phyloP scores from a whole-genome alignment of 64 coral and sea anemone genomes.

The Actinia tenebrosa region DNA sequence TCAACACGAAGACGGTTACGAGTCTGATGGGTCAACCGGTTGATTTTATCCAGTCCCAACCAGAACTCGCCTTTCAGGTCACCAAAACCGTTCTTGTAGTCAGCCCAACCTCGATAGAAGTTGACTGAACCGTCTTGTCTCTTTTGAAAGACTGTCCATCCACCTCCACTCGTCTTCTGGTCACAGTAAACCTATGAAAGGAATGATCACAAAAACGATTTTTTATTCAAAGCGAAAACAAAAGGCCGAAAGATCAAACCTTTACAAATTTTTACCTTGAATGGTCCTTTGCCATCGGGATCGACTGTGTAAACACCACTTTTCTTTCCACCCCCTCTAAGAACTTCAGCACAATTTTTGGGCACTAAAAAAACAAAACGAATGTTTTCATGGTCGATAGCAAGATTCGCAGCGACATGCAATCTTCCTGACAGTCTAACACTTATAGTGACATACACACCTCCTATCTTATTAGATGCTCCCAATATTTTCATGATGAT shows the following conservation, averaged over 20 bases:
- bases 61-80: constrained; percentile 36
- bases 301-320: not conserved
- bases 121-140: constrained; percentile 35
- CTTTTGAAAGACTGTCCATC: constrained; percentile 7
- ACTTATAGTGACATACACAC: too few relatives aligned
- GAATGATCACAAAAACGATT: not conserved
- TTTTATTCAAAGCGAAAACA: too few relatives aligned
- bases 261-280: not conserved
- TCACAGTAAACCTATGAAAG: not conserved
- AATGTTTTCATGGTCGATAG: too few relatives aligned
- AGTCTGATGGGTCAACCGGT: not conserved
- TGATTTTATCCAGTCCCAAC: constrained; percentile 30
- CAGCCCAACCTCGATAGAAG: constrained; percentile 39
- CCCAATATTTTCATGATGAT: not conserved
- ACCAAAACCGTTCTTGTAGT: constrained; percentile 46
- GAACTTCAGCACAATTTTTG: not conserved
- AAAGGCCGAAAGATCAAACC: not conserved
- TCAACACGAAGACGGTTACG: constrained; percentile 26
- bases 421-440: too few relatives aligned
- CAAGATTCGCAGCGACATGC: too few relatives aligned
- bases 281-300: not conserved
- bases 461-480: not conserved
- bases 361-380: not conserved
- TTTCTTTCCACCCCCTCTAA: not conserved
- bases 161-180: not conserved